Evolutionary conservation across 1,140 invertebrate genomes (phyloP), one percentile per base, ranked within the genome.

Genomic region (Trichonephila clavipes): DNA sequence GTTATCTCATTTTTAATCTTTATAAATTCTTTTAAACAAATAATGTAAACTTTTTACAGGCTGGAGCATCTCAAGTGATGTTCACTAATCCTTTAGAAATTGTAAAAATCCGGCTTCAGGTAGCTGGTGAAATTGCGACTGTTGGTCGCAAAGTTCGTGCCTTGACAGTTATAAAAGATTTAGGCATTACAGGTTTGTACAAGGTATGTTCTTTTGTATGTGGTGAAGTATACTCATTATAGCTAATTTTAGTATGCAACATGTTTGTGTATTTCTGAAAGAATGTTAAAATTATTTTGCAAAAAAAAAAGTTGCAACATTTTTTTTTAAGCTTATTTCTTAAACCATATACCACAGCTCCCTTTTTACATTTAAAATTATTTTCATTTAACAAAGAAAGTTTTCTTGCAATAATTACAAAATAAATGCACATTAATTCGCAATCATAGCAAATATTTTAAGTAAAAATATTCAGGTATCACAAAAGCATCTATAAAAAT

Each of bases 81-180:
- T 99, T 99, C 95, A 99, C 99, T 19, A 99, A 99, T 97, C 99
- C 99, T 0, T 96, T 99, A 94, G 99, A 99, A 96, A 99, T 99
- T 94, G 99, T 99, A 0, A 99, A 99, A 96, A 99, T 99, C 95
- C 97, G 99, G 10, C 96, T 99, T 8, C 99, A 99, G 97, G 99
- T 99, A 64, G 99, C 99, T 5, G 99, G 99, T 21, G 99, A 99
- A 96, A 98, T 99, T 94, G 98, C 98, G 12, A 96, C 97, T 61
- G 97, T 96, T 0, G 95, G 95, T 28, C 96, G 96, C 10, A 99
- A 98, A 96, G 97, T 99, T 8, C 96, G 97, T 89, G 98, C 99
- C 5, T 97, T 97, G 96, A 96, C 97, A 19, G 98, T 99, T 19
- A 98, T 99, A 0, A 98, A 97, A 95, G 98, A 99, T 94, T 96